phyloP scores from a whole-genome alignment of 1,140 invertebrate species.

The Trichoplusia ni region DNA sequence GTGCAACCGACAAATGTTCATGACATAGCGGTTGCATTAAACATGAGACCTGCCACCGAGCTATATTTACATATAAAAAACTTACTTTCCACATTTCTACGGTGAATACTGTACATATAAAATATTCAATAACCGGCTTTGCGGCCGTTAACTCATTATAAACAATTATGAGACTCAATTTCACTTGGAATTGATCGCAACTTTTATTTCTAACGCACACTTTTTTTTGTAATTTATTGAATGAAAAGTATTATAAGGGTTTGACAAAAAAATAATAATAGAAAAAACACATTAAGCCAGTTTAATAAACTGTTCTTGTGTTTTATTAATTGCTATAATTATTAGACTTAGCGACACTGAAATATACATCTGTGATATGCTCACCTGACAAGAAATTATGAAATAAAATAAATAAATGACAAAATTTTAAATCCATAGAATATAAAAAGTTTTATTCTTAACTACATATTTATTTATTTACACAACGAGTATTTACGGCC shows the following conservation, averaged over 20 bases:
- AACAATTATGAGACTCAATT: conserved; percentile 28
- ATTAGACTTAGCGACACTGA: too few species aligned
- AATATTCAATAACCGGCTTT: conserved; percentile 32
- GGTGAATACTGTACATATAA: conserved; percentile 31
- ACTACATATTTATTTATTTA: conserved; percentile 3
- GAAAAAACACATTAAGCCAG: too few species aligned
- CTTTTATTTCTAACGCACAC: neutral
- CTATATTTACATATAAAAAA: conserved; percentile 68
- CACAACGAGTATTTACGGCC: neutral
- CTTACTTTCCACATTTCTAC: conserved; percentile 42
- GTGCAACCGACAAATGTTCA: conserved; percentile 76
- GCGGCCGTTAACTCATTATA: conserved; percentile 36
- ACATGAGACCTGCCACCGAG: conserved; percentile 70
- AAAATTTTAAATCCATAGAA: neutral
- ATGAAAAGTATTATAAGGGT: too few species aligned
- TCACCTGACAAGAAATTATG: too few species aligned
- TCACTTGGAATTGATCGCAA: conserved; percentile 23
- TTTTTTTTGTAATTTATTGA: neutral
- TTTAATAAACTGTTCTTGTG: too few species aligned
- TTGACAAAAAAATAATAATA: too few species aligned
- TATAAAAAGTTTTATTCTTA: neutral
- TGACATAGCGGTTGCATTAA: conserved; percentile 73
- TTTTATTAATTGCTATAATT: too few species aligned
- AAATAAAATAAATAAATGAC: too few species aligned
- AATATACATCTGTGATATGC: too few species aligned